These are phyloP conservation scores for Kudoa iwatai DNA, from an alignment of 30 jellyfish, hydroid and myxozoan genomes.

Conservation along the genomic window DNA sequence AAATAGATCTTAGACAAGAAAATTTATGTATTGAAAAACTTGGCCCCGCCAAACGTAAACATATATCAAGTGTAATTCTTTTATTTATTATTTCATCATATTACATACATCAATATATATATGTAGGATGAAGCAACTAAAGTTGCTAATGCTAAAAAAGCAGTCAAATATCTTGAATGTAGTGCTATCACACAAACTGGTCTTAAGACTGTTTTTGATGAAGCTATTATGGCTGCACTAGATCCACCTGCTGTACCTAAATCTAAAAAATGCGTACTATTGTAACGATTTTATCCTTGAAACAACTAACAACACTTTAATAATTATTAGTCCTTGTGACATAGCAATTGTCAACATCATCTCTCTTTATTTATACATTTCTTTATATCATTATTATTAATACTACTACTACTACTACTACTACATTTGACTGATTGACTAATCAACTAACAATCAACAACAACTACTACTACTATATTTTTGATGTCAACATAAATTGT, in stretches of 20 bases:
- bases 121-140: slow-evolving; percentile 16
- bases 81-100: too few species aligned
- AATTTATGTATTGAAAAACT: slow-evolving; percentile 56
- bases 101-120: background rate
- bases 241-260: slow-evolving; percentile 93
- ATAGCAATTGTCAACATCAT: too few species aligned
- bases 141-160: slow-evolving; percentile 58
- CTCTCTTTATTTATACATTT: too few species aligned
- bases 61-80: slow-evolving; percentile 7
- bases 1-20: slow-evolving; percentile 77
- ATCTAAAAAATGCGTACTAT: slow-evolving; percentile 52
- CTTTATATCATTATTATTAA: too few species aligned
- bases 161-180: slow-evolving; percentile 84
- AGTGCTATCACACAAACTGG: slow-evolving; percentile 90
- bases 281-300: too few species aligned
- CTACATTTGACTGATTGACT: too few species aligned
- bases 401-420: too few species aligned
- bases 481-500: too few species aligned
- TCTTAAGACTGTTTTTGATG: slow-evolving; percentile 71
- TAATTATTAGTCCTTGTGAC: too few species aligned
- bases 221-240: slow-evolving; percentile 90
- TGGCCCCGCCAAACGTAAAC: slow-evolving; percentile 69
- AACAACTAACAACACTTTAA: too few species aligned
- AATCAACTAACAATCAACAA: too few species aligned
- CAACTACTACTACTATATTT: too few species aligned